Evolutionary conservation across 1,140 invertebrate species (phyloP).

Genomic region (Calliopsis andreniformis): DNA sequence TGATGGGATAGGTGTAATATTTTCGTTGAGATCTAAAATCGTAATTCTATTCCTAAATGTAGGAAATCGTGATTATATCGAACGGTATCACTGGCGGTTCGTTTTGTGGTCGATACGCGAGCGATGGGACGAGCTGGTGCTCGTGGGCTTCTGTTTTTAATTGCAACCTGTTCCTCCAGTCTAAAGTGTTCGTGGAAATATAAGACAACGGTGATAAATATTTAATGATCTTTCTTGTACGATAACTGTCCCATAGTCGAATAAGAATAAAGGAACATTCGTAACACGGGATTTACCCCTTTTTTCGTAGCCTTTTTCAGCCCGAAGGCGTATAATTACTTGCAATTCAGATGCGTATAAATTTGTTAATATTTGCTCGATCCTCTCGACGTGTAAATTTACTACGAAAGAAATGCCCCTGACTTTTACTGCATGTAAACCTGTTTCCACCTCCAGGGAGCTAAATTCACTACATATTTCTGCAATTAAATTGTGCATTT

Average conservation of each 20-base stretch:
- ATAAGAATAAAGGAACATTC: background rate
- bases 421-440: background rate
- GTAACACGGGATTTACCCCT: background rate
- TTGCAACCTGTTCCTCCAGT: background rate
- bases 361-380: background rate
- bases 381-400: background rate
- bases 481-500: no score
- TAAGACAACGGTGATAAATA: background rate
- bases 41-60: background rate
- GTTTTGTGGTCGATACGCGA: background rate
- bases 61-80: slow-evolving; percentile 1
- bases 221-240: background rate
- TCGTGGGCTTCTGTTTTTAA: slow-evolving; percentile 3
- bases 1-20: background rate
- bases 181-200: background rate
- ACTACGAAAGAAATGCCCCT: background rate
- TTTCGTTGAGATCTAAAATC: background rate
- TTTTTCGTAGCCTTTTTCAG: background rate
- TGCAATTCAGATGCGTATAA: background rate
- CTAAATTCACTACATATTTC: background rate
- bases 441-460: background rate
- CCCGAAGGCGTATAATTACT: no score
- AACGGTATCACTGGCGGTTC: no score
- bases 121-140: background rate
- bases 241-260: no score